phyloP scores from a whole-genome alignment of 1,140 invertebrate species.

The Harpegnathos saltator region DNA sequence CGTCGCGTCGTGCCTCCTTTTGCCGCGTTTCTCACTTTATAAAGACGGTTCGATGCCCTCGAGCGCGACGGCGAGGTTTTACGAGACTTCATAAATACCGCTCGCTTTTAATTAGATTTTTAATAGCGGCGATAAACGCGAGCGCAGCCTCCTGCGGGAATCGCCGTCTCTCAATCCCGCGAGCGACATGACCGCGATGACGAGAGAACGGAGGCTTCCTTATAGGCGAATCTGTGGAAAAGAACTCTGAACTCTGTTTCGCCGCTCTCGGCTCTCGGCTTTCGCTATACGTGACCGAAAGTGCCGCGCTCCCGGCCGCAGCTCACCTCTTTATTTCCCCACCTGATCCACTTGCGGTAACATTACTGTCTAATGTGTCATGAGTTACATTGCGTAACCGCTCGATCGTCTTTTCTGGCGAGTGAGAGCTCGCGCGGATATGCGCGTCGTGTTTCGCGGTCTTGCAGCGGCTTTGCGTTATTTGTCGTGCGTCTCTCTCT shows the following conservation, averaged over 20 bases:
- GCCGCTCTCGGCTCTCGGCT: background rate
- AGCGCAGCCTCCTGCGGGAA: background rate
- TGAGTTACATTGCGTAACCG: constrained; percentile 19
- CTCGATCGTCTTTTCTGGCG: constrained; percentile 9
- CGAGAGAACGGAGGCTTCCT: constrained; percentile 18
- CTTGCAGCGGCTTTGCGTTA: constrained; percentile 16
- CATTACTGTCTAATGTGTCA: constrained; percentile 55
- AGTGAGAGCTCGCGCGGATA: constrained; percentile 26
- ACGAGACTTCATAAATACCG: constrained; percentile 46
- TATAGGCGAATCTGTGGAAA: constrained; percentile 8
- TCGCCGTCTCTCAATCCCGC: constrained; percentile 2
- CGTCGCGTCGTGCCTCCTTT: background rate
- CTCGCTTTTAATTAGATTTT: constrained; percentile 56
- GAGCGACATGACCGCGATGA: constrained; percentile 30
- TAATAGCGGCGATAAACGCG: constrained; percentile 39
- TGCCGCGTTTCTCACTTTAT: constrained; percentile 29
- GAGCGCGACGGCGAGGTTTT: constrained; percentile 1
- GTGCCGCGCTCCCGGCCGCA: background rate
- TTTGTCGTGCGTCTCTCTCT: constrained; percentile 35
- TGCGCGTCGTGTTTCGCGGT: background rate
- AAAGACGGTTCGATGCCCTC: constrained; percentile 31
- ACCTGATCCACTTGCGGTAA: constrained; percentile 38
- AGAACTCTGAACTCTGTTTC: background rate
- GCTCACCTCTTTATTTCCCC: background rate
- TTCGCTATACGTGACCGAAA: constrained; percentile 10